Percentiles rank a stretch among this genome's conserved stretches.
phyloP scores from a whole-genome alignment of 1,140 invertebrate species.

The Pseudachorutes palmiensis region DNA sequence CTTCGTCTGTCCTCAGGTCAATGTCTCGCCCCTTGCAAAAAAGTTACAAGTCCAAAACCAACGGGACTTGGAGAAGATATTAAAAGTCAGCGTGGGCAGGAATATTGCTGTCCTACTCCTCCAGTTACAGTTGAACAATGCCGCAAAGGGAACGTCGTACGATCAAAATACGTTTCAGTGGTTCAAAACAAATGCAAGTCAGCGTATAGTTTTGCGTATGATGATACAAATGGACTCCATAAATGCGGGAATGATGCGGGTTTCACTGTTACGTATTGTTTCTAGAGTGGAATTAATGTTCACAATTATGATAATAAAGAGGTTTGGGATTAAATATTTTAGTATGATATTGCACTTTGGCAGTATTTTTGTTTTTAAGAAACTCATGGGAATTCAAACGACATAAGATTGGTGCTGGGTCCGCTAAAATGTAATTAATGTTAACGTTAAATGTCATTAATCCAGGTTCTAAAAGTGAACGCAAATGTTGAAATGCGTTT shows the following conservation, averaged over 20 bases:
- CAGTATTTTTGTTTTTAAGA: too few relatives aligned
- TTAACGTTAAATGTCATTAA: too few relatives aligned
- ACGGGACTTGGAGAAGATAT: not conserved
- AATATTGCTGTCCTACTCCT: not conserved
- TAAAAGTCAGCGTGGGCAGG: not conserved
- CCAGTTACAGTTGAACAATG: not conserved
- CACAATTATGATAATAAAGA: too few relatives aligned
- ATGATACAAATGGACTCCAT: not conserved
- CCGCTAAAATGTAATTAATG: too few relatives aligned
- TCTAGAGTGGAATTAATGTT: too few relatives aligned
- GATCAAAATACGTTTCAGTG: not conserved
- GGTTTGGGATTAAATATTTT: too few relatives aligned
- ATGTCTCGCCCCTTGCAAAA: not conserved
- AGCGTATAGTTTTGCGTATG: not conserved
- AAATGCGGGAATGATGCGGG: not conserved
- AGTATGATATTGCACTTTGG: too few relatives aligned
- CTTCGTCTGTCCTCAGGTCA: slow-evolving; percentile 9
- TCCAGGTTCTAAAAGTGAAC: too few relatives aligned
- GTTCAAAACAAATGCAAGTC: not conserved
- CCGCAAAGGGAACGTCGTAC: not conserved
- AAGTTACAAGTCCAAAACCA: not conserved
- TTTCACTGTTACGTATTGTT: not conserved
- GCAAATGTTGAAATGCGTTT: too few relatives aligned
- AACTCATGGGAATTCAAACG: too few relatives aligned
- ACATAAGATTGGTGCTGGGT: too few relatives aligned